A percentile compares a stretch with the other conserved stretches of the same genome.
phyloP scores from a whole-genome alignment of 2,113 vertebrate species.

The Martes martes region DNA sequence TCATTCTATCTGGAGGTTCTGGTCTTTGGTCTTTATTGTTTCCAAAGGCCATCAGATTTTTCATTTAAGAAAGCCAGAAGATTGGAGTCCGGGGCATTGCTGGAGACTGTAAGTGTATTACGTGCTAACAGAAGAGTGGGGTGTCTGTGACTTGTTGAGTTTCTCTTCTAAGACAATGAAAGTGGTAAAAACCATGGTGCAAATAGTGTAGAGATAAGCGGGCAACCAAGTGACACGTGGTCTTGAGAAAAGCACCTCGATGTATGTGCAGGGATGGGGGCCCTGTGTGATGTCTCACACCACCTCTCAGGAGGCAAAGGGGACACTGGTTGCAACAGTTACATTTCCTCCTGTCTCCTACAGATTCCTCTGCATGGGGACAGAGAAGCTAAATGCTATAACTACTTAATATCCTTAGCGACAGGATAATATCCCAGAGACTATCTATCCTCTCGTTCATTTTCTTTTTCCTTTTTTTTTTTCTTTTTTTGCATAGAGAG shows the following conservation, averaged over 20 bases:
- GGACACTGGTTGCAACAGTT: not conserved
- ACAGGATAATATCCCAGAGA: not conserved
- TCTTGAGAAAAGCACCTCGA: not conserved
- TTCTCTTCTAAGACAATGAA: not conserved
- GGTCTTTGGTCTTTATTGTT: not conserved
- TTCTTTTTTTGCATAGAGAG: not conserved
- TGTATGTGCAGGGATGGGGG: not conserved
- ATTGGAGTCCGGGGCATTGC: not conserved
- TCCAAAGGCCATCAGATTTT: slow-evolving; percentile 50
- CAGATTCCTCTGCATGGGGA: not conserved
- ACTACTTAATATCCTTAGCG: not conserved
- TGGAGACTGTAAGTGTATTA: not conserved
- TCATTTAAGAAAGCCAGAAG: not conserved
- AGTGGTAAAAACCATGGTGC: not conserved
- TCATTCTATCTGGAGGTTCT: not conserved
- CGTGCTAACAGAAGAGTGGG: not conserved
- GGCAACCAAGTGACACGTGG: rapidly evolving
- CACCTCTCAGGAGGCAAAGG: not conserved
- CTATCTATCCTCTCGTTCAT: not conserved
- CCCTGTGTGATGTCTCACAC: not conserved
- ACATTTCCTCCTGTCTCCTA: not conserved
- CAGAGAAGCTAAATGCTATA: not conserved
- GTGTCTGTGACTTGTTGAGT: not conserved
- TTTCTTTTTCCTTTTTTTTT: not conserved
- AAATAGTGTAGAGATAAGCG: not conserved